Evolutionary conservation across 2,113 vertebrate genomes (phyloP), one percentile per base, ranked within the genome.

Genomic region (Oryzias celebensis): DNA sequence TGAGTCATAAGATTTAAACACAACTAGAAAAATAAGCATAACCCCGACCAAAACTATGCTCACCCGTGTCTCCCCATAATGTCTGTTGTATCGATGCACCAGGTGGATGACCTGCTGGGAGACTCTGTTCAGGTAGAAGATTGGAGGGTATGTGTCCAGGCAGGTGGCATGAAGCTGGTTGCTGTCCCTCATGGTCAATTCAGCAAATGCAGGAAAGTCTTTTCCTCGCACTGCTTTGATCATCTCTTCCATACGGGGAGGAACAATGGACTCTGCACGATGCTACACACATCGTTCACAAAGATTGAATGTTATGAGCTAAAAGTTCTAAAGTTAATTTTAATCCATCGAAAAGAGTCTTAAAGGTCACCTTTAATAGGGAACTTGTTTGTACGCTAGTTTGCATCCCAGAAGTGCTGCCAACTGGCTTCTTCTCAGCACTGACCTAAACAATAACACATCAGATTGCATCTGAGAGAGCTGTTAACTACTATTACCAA

Each of bases 141-240:
- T 95, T 23, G 97, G 97, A 0, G 96, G 97, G 78, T 94, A 97
- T 18, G 97, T 99, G 88, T 99, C 97, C 1, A 98, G 91, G 84
- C 97, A 99, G 59, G 92, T 97, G 81, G 97, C 95, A 0, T 98
- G 97, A 77, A 98, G 97, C 87, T 99, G 97, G 89, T 98, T 99
- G 85, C 97, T 99, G 86, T 98, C 97, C 75, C 89, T 91, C 96
- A 99, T 98, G 79, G 96, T 93, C 44, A 99, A 91, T 75, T 93
- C 91, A 22, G 92, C 96, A 0, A 99, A 98, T 0, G 81, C 80
- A 58, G 90, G 72, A 0, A 99, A 99, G 84, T 99, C 91, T 45
- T 84, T 88, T 24, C 81, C 88, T 2, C 0, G 86, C 78, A 98
- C 85, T 2, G 92, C 93, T 23, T 7, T 79, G 13, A 65, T 86